Base-by-base conservation (phyloP, 2,888 invertebrate genomes). In the Galerucella pusilla region DNA sequence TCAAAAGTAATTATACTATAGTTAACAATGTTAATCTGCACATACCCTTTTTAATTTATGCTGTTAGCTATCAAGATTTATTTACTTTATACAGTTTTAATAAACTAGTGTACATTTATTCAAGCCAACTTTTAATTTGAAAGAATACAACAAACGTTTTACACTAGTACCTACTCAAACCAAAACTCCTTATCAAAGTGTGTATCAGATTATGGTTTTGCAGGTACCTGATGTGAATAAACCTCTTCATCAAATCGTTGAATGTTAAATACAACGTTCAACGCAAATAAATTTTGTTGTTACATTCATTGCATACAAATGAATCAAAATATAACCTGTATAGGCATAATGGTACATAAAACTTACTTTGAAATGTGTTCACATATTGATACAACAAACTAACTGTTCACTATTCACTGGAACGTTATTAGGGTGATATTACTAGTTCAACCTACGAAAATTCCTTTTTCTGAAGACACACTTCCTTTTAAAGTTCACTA, bases 271-370 rank as follows among this genome's bases (percentile, higher is more conserved):
- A 64, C 61, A 78, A 81, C 80, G 80, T 83, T 81, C 78, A 80
- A 80, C 77, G 80, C 78, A 82, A 79, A 80, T 78, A 79, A 80
- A 82, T 81, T 80, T 57, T 72, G 60, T 75, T 75, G 68, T 77
- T 78, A 78, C 77, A 75, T 75, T 74, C 68, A 54, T 57, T 67
- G 77, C 71, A 78, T 75, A 78, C 77, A 76, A 79, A 78, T 75
- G 68, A 59, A 77, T 77, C 65, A 75, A 73, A 75, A 77, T 68
- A 76, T 79, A 77, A 73, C 76, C 76, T 73, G 35, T 75, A 65
- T 68, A 35, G 68, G 35, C 28, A 35, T 20, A 71, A 46, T 16
- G 28, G 49, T 12, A 35, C 35, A 57, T 69, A 57, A 14, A 57
- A 71, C 73, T 76, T 68, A 76, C 75, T 68, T 73, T 20, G 10